Evolutionary conservation across 2,113 vertebrate species (phyloP).

Genomic region (Sphaerodactylus townsendi): DNA sequence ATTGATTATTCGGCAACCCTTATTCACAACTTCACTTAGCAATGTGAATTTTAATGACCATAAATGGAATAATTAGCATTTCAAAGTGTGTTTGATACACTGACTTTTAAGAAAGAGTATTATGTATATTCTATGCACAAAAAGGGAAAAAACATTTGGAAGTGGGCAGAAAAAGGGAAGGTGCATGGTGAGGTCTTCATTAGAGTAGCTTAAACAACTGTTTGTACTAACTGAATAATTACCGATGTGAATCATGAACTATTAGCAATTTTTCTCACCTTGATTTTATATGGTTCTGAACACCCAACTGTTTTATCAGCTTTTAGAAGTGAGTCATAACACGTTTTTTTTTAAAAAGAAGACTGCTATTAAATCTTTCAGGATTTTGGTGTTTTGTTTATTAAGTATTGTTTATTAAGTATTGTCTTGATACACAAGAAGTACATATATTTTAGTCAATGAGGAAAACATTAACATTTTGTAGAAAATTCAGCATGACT

Average conservation of each 20-base stretch:
- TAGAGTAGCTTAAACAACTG: conserved; percentile 66
- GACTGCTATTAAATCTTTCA: conserved; percentile 21
- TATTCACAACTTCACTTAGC: conserved; percentile 80
- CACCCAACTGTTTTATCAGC: conserved; percentile 35
- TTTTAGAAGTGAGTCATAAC: background rate
- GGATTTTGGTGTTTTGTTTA: background rate
- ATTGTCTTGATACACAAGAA: background rate
- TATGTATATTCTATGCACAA: conserved; percentile 77
- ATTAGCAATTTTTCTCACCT: conserved; percentile 62
- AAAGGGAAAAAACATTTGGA: conserved; percentile 70
- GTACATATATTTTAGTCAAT: background rate
- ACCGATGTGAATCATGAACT: conserved; percentile 64
- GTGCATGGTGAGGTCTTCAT: conserved; percentile 64
- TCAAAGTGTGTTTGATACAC: conserved; percentile 84
- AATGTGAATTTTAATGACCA: conserved; percentile 89
- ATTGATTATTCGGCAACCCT: conserved; percentile 83
- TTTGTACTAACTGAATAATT: conserved; percentile 69
- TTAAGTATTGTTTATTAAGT: background rate
- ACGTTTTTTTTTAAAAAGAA: background rate
- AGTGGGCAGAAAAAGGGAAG: conserved; percentile 54
- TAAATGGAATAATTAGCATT: conserved; percentile 88
- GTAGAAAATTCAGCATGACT: background rate
- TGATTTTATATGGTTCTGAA: conserved; percentile 59
- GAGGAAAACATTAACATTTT: background rate
- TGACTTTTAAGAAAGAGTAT: conserved; percentile 72